Base-by-base conservation (phyloP, 2,113 vertebrate species). In the Neomonachus schauinslandi region DNA sequence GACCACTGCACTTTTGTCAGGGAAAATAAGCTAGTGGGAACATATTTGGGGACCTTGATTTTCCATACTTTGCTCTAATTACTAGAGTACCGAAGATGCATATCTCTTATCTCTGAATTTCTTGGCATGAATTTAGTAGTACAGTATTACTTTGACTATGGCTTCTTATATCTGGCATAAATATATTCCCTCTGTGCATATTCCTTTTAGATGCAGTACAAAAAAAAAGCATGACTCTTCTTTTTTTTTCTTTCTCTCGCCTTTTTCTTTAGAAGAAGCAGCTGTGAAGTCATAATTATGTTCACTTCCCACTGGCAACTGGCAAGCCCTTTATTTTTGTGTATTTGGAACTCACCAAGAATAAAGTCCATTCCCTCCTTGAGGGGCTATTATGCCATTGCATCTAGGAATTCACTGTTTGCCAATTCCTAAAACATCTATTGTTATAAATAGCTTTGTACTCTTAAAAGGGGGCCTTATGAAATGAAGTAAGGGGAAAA, bases 211-310 rank as follows among this genome's bases (percentile, higher is more conserved):
- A 88, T 92, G 91, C 57, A 98, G 61, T 94, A 97, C 92, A 95
- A 97, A 96, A 97, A 94, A 98, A 97, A 91, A 88, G 65, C 57
- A 91, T 94, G 77, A 96, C 22, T 92, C 94, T 98, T 97, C 89
- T 14, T 95, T 81, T 94, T 97, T 97, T 97, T 59, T 55, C 13
- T 86, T 96, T 96, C 80, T 94, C 93, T 97, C 39, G 82, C 93
- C 79, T 94, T 97, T 97, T 98, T 97, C 96, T 98, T 97, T 89
- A 98, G 96, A 87, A 98, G 93, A 98, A 98, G 97, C 97, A 99
- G 97, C 97, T 98, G 97, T 98, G 97, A 98, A 98, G 91, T 94
- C 91, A 97, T 98, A 98, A 98, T 98, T 98, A 96, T 94, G 84
- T 97, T 98, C 92, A 89, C 89, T 98, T 98, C 49, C 91, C 92